phyloP scores from a whole-genome alignment of 2,888 invertebrate genomes.

The Tenthredo amoena region DNA sequence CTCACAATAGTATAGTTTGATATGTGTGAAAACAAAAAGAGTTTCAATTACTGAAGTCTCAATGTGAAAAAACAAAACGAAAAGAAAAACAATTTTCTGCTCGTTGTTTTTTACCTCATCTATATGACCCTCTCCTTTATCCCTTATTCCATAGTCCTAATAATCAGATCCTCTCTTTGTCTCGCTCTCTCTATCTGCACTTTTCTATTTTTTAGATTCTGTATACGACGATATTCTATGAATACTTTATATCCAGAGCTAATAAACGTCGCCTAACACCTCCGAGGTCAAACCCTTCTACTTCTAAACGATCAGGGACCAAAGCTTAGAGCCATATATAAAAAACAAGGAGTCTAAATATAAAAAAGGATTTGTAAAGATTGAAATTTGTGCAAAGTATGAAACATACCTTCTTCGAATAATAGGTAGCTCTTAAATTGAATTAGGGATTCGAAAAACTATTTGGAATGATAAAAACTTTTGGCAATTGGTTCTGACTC shows the following conservation, averaged over 20 bases:
- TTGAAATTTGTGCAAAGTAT: slow-evolving; percentile 7
- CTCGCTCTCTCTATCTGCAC: neutral
- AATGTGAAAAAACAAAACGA: neutral
- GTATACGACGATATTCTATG: neutral
- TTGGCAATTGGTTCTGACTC: neutral
- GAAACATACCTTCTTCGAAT: neutral
- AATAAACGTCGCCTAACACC: slow-evolving; percentile 18
- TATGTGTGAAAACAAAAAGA: neutral
- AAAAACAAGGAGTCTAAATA: neutral
- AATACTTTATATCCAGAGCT: neutral
- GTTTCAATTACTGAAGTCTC: neutral
- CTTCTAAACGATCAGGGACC: slow-evolving; percentile 16
- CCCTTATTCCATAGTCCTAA: neutral
- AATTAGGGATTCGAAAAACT: neutral
- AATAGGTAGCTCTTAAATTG: neutral
- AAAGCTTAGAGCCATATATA: neutral
- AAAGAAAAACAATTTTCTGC: neutral
- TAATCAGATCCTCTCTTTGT: neutral
- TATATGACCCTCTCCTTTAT: neutral
- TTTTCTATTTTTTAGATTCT: neutral
- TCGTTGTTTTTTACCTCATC: neutral
- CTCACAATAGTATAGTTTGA: neutral
- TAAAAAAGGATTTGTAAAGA: neutral
- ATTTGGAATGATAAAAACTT: slow-evolving; percentile 9
- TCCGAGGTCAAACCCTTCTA: slow-evolving; percentile 27